phyloP scores from a whole-genome alignment of 2,888 invertebrate genomes.

The Meloe dianella region DNA sequence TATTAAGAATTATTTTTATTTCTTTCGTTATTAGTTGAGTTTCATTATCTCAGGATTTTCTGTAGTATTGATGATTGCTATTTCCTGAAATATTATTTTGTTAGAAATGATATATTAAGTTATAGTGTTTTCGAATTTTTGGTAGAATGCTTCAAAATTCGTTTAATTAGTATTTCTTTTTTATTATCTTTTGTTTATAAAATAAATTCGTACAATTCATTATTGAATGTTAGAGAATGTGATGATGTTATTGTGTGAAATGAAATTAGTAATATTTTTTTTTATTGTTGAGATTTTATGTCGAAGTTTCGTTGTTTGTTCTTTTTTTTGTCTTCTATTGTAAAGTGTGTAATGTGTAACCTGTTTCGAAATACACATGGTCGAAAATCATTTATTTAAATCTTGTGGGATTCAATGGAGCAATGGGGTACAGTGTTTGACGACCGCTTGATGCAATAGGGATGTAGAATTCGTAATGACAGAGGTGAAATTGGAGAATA shows the following conservation, averaged over 20 bases:
- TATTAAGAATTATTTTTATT: slow-evolving; percentile 1
- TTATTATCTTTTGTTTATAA: slow-evolving; percentile 14
- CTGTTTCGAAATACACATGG: slow-evolving; percentile 36
- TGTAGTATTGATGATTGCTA: neutral
- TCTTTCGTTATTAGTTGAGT: neutral
- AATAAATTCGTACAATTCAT: slow-evolving; percentile 18
- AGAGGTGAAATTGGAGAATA: slow-evolving; percentile 28
- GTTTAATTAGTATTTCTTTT: neutral
- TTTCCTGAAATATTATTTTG: neutral
- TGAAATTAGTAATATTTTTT: slow-evolving; percentile 23
- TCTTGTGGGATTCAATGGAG: slow-evolving; percentile 35
- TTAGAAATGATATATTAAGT: neutral
- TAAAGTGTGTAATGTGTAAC: slow-evolving; percentile 28
- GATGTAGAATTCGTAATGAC: slow-evolving; percentile 39
- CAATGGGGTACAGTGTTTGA: slow-evolving; percentile 36
- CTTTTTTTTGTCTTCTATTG: slow-evolving; percentile 9
- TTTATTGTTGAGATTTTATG: slow-evolving; percentile 23
- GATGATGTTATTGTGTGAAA: slow-evolving; percentile 19
- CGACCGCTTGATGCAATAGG: slow-evolving; percentile 38
- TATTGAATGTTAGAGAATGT: slow-evolving; percentile 23
- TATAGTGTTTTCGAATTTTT: neutral
- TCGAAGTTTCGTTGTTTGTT: slow-evolving; percentile 8
- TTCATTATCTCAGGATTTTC: neutral
- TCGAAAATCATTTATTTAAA: slow-evolving; percentile 42
- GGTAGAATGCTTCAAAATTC: neutral